A percentile compares a stretch with the other conserved stretches of the same genome.
Evolutionary conservation across 2,113 vertebrate genomes (phyloP).

Genomic region (Indicator indicator): DNA sequence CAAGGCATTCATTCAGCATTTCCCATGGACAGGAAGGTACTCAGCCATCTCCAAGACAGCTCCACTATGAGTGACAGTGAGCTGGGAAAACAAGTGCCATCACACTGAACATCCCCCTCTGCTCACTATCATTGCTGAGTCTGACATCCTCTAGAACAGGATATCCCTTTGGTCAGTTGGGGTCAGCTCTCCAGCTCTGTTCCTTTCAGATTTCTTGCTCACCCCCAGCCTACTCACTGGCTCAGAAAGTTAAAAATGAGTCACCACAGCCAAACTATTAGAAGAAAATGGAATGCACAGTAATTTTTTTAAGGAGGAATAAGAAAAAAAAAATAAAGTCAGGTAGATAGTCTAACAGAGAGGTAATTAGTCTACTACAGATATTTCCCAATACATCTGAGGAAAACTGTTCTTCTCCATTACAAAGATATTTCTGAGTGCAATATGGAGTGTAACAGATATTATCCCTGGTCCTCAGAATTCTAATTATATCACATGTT

Average conservation of each 20-base stretch:
- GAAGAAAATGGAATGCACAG: neutral
- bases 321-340: neutral
- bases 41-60: neutral
- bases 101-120: neutral
- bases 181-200: neutral
- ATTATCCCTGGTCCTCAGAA: neutral
- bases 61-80: rapidly evolving
- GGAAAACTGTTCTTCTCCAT: neutral
- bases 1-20: too few species aligned
- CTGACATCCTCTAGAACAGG: neutral
- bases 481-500: neutral
- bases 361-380: neutral
- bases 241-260: neutral
- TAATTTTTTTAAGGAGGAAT: neutral
- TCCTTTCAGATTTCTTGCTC: neutral
- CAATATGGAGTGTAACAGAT: neutral
- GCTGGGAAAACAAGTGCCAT: neutral
- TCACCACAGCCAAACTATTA: neutral
- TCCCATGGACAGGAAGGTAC: too few species aligned
- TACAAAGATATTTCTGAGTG: neutral
- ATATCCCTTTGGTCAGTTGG: neutral
- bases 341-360: neutral
- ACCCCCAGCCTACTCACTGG: too few species aligned
- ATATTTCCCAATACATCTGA: neutral
- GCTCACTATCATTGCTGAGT: neutral